phyloP scores from a whole-genome alignment of 2,888 invertebrate species.

The Andrena trimmerana region DNA sequence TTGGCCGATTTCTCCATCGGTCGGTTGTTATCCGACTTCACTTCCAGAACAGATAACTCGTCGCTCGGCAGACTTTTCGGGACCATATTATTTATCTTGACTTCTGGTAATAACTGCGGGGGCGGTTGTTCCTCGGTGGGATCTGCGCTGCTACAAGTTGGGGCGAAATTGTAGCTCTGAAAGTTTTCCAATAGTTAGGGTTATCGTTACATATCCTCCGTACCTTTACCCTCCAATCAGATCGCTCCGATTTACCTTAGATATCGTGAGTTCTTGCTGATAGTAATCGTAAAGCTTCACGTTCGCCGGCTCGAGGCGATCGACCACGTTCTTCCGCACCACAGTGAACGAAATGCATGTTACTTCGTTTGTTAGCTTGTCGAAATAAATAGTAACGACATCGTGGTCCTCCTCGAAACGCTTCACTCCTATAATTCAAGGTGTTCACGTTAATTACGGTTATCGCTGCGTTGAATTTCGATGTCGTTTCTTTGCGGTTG shows the following conservation, averaged over 20 bases:
- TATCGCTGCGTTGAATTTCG: neutral
- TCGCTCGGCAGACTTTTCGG: neutral
- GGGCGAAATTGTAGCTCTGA: constrained; percentile 80
- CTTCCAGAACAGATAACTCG: neutral
- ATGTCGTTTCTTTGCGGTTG: no score
- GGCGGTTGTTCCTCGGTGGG: constrained; percentile 65
- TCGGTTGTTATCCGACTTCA: constrained; percentile 21
- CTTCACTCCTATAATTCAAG: constrained; percentile 84
- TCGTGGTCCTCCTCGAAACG: constrained; percentile 86
- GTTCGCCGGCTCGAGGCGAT: constrained; percentile 86
- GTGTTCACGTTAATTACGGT: neutral
- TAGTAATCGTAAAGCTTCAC: constrained; percentile 89
- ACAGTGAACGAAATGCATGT: constrained; percentile 86
- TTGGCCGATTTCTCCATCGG: constrained; percentile 32
- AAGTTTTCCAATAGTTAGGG: constrained; percentile 33
- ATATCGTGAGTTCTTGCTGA: constrained; percentile 86
- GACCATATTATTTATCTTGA: constrained; percentile 57
- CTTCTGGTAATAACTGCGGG: constrained; percentile 61
- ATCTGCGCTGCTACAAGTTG: constrained; percentile 76
- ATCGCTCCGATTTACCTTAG: constrained; percentile 84
- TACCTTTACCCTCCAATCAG: neutral
- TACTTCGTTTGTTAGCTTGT: constrained; percentile 85
- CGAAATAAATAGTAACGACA: constrained; percentile 86
- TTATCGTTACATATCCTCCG: neutral
- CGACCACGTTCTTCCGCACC: constrained; percentile 85